Evolutionary conservation across 2,113 vertebrate species (phyloP).

Genomic region (Muntiacus muntjak): DNA sequence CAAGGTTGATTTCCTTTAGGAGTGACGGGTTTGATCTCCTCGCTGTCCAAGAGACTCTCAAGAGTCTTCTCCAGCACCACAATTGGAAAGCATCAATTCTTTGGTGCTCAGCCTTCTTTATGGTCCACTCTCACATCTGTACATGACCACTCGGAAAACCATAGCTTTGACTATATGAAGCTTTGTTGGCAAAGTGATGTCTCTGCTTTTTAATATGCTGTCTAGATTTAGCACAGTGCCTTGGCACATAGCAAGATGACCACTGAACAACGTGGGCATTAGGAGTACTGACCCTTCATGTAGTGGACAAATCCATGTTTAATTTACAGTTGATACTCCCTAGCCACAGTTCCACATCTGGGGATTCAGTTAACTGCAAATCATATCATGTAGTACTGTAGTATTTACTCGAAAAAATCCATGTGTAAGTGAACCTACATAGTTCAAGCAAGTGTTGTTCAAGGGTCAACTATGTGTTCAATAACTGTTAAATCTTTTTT

Average conservation of each 20-base stretch:
- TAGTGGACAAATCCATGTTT: not conserved
- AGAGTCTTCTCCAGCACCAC: not conserved
- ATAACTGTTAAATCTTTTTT: slow-evolving; percentile 1
- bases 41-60: not conserved
- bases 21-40: not conserved
- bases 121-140: not conserved
- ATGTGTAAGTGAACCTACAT: not conserved
- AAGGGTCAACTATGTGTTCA: not conserved
- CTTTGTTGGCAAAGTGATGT: not conserved
- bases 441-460: not conserved
- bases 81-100: not conserved
- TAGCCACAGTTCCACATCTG: not conserved
- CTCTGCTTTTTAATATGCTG: not conserved
- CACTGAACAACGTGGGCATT: not conserved
- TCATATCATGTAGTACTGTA: not conserved
- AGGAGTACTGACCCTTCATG: not conserved
- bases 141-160: not conserved
- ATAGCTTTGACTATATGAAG: not conserved
- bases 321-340: not conserved
- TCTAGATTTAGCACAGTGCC: not conserved
- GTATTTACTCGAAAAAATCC: not conserved
- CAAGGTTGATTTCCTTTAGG: not conserved
- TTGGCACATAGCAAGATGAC: not conserved
- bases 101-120: not conserved
- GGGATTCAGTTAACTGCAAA: not conserved